Evolutionary conservation across 2,113 vertebrate genomes (phyloP).

Genomic region (Rana temporaria): DNA sequence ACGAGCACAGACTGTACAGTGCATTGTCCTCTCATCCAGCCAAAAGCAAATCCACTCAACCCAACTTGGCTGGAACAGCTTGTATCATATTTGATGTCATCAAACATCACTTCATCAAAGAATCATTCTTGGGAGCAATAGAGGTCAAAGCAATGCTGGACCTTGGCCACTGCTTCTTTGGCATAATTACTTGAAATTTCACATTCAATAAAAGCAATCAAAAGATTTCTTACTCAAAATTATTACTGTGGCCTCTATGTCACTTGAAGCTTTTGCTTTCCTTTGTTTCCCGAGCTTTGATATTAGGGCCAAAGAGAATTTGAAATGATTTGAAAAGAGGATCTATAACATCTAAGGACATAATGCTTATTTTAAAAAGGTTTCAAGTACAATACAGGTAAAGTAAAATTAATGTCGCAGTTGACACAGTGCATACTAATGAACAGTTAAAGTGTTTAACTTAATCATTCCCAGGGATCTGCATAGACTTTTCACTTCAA

Average conservation of each 20-base stretch:
- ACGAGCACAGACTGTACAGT: not conserved
- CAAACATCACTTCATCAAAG: constrained; percentile 40
- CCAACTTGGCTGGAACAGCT: constrained; percentile 23
- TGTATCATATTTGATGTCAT: constrained; percentile 38
- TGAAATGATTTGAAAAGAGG: constrained; percentile 23
- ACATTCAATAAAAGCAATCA: constrained; percentile 56
- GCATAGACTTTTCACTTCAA: too few species aligned
- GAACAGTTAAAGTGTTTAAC: not conserved
- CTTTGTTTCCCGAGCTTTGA: constrained; percentile 30
- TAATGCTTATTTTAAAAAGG: constrained; percentile 24
- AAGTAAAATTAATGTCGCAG: not conserved
- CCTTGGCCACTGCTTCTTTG: constrained; percentile 8
- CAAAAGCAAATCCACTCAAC: constrained; percentile 1
- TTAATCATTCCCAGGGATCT: too few species aligned
- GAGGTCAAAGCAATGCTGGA: constrained; percentile 39
- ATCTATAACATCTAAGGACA: constrained; percentile 7
- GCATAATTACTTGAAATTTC: constrained; percentile 41
- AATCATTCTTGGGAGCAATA: constrained; percentile 18
- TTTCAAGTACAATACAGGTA: not conserved
- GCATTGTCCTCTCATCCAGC: constrained; percentile 50
- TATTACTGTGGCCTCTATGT: constrained; percentile 40
- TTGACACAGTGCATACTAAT: not conserved
- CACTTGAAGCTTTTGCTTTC: constrained; percentile 12
- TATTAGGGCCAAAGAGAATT: constrained; percentile 20
- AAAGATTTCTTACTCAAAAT: constrained; percentile 36